Evolutionary conservation across 2,888 invertebrate species (phyloP), one percentile per base, ranked within the genome.

Genomic region (Mallateleia sp.): DNA sequence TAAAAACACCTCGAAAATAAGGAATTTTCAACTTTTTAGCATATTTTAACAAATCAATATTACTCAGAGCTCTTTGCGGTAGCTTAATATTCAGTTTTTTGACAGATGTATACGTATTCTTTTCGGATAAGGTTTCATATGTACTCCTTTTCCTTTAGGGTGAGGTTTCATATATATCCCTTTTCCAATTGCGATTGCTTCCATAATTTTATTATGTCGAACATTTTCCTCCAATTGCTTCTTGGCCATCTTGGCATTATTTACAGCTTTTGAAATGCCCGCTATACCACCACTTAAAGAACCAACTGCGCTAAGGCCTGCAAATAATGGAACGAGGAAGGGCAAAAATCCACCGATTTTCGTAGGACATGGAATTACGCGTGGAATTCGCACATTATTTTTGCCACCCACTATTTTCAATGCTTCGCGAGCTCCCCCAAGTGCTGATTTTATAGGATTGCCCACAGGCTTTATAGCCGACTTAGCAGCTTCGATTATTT

Each of bases 1-100:
- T 93, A 72, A 90, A 93, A 83, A 94, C 91, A 9, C 92, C 94
- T 60, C 93, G 90, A 85, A 94, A 94, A 79, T 93, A 38, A 28
- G 91, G 89, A 86, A 93, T 87, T 87, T 92, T 74, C n/a, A 83
- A 9, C 1, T 0, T 74, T 87, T 91, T 87, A 89, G 88, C 89
- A 84, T 90, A 92, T 75, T 90, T 90, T 7, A 81, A 34, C 60
- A 93, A 87, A 91, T 94, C 92, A 6, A 79, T n/a, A 82, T 94
- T 91, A 45, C 90, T 92, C 66, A 94, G 88, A 32, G 91, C 87
- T 83, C 91, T 89, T 47, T 85, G 66, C 20, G 92, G 93, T 92
- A 90, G 88, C 86, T 88, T 91, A 82, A 91, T 18, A 45, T 66
- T 60, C 0, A 78, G 58, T 67, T 67, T 67, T 78, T 67, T 67